These are phyloP conservation scores for Synodontis membranacea DNA, from an alignment of 2,113 vertebrate genomes.

Conservation along the genomic window DNA sequence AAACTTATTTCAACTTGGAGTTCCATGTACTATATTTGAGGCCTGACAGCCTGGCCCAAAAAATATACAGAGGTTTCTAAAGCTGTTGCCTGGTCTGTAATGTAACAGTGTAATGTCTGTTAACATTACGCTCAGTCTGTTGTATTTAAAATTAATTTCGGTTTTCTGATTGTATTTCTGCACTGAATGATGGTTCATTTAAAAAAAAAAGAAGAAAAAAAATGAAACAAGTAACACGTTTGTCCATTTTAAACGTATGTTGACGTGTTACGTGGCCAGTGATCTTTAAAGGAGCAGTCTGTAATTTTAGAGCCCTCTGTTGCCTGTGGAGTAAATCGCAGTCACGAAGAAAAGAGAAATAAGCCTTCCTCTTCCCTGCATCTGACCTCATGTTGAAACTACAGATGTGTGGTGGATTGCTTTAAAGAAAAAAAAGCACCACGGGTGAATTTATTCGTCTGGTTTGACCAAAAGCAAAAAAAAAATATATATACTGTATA, in stretches of 20 bases:
- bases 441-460: neutral
- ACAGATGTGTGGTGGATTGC: neutral
- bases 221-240: neutral
- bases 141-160: neutral
- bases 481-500: too few species aligned
- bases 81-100: neutral
- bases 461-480: neutral
- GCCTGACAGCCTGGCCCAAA: neutral
- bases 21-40: constrained; percentile 14
- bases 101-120: too few species aligned
- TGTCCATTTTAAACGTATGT: neutral
- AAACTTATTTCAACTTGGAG: constrained; percentile 4
- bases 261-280: neutral
- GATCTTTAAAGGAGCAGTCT: neutral
- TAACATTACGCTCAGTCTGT: neutral
- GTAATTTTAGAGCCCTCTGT: neutral
- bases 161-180: neutral
- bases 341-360: neutral
- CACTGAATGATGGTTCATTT: neutral
- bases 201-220: too few species aligned
- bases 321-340: neutral
- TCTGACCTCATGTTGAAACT: neutral
- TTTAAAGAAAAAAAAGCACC: neutral
- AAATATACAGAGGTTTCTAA: constrained; percentile 19
- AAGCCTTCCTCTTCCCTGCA: neutral